phyloP scores from a whole-genome alignment of 2,797 vertebrate genomes.

The Sebastolobus alascanus region DNA sequence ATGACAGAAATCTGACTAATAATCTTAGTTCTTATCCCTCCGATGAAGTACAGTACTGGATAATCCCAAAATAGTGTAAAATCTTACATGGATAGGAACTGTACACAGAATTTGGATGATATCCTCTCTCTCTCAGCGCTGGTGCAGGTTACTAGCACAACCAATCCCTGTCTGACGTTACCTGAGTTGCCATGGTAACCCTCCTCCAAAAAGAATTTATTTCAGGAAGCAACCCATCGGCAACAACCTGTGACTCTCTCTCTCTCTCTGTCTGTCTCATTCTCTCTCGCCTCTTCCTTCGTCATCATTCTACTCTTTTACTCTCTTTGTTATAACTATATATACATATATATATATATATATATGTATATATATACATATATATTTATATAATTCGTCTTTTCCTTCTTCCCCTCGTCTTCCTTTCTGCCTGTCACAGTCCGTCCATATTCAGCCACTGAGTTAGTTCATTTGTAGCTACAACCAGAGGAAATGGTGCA shows the following conservation, averaged over 20 bases:
- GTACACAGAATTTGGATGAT: conserved; percentile 30
- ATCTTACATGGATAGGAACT: conserved; percentile 3
- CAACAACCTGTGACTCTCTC: conserved; percentile 71
- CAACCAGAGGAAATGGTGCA: conserved; percentile 67
- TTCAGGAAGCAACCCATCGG: conserved; percentile 73
- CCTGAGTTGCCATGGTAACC: conserved; percentile 84
- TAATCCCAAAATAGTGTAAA: background rate
- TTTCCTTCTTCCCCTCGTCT: conserved; percentile 2
- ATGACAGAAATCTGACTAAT: conserved; percentile 5
- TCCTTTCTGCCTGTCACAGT: conserved; percentile 48
- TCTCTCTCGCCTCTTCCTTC: conserved; percentile 17
- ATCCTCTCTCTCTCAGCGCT: conserved; percentile 27
- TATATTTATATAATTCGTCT: background rate
- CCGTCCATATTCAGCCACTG: conserved; percentile 62
- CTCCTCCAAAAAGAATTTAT: conserved; percentile 73
- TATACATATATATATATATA: background rate
- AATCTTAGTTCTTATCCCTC: background rate
- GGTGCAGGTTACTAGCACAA: conserved; percentile 56
- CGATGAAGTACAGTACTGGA: background rate
- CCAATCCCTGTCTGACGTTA: conserved; percentile 68
- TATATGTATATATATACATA: background rate
- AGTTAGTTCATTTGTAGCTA: conserved; percentile 70
- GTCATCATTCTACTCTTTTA: conserved; percentile 22
- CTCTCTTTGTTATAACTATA: background rate
- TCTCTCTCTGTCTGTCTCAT: conserved; percentile 21